Evolutionary conservation across 2,113 vertebrate genomes (phyloP).

Genomic region (Gulo gulo): DNA sequence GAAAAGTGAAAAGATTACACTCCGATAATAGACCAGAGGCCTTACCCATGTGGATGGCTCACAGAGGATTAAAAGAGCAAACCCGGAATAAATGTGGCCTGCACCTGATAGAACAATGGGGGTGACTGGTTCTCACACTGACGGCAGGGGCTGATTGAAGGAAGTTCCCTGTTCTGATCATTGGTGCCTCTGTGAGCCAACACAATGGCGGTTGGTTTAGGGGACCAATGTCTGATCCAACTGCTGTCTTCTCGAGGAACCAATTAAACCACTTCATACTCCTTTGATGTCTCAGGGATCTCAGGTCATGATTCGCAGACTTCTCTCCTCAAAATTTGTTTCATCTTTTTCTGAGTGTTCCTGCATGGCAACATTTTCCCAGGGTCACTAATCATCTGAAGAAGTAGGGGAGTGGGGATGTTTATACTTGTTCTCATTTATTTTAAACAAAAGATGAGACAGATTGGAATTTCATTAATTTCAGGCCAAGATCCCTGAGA

Average conservation of each 20-base stretch:
- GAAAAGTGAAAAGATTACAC: slow-evolving; percentile 78
- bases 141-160: slow-evolving; percentile 36
- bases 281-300: slow-evolving; percentile 28
- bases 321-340: background rate
- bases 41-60: slow-evolving; percentile 66
- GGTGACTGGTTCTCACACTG: background rate
- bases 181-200: slow-evolving; percentile 6
- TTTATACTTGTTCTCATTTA: slow-evolving; percentile 34
- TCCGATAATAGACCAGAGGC: slow-evolving; percentile 71
- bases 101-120: background rate
- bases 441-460: slow-evolving; percentile 37
- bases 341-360: slow-evolving; percentile 19
- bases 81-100: slow-evolving; percentile 58
- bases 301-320: slow-evolving; percentile 18
- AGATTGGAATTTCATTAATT: slow-evolving; percentile 8
- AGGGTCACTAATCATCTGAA: background rate
- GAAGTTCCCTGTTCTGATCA: slow-evolving; percentile 23
- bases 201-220: background rate
- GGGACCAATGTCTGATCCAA: background rate
- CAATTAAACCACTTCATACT: slow-evolving; percentile 31
- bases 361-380: background rate
- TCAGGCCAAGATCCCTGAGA: background rate
- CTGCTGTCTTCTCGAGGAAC: background rate
- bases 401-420: background rate
- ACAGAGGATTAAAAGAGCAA: slow-evolving; percentile 60